phyloP scores from a whole-genome alignment of 2,113 vertebrate species.

The Petaurus breviceps region DNA sequence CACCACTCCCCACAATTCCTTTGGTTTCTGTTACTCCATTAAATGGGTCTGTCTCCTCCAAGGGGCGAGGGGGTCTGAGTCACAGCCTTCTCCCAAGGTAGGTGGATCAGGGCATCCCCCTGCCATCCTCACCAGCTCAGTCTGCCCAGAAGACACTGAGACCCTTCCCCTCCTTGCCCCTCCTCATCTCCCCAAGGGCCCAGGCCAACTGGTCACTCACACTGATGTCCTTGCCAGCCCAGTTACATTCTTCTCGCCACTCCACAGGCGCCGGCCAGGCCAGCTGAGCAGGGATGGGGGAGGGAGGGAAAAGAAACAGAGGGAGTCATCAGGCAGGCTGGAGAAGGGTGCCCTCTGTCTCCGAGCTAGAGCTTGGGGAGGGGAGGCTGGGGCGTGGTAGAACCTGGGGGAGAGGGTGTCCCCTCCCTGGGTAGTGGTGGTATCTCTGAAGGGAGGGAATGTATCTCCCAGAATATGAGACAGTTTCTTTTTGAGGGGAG shows the following conservation, averaged over 20 bases:
- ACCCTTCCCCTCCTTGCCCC: conserved; percentile 18
- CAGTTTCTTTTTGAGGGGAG: neutral
- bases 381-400: neutral
- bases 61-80: neutral
- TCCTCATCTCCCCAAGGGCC: neutral
- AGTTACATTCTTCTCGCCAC: conserved; percentile 98
- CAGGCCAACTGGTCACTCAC: conserved; percentile 84
- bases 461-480: neutral
- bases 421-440: neutral
- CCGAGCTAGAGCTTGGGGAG: neutral
- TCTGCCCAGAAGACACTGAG: neutral
- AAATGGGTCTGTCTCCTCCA: neutral
- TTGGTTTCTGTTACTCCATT: neutral
- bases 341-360: neutral
- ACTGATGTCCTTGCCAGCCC: conserved; percentile 97
- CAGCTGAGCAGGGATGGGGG: conserved; percentile 84
- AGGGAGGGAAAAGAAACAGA: neutral
- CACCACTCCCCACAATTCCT: neutral
- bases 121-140: neutral
- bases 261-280: conserved; percentile 97
- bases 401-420: neutral
- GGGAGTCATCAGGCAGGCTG: neutral
- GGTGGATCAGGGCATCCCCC: neutral
- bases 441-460: neutral
- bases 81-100: neutral